Conservation (phyloP, 2,113 vertebrate genomes). For the Alligator mississippiensis region DNA sequence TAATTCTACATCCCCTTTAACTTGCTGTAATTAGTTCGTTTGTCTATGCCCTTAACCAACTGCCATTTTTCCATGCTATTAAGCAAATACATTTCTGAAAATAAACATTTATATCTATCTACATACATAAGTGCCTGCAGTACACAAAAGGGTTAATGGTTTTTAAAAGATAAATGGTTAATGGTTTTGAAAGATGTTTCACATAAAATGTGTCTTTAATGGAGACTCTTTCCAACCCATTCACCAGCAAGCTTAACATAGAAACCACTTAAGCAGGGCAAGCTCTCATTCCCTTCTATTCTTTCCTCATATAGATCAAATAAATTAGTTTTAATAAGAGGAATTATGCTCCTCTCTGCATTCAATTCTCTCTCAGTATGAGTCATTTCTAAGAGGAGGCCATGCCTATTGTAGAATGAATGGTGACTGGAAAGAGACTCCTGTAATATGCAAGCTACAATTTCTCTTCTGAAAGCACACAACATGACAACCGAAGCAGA, state of each 20-base stretch:
- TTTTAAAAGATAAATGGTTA: neutral
- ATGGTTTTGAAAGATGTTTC: neutral
- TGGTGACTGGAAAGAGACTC: neutral
- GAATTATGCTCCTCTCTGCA: conserved; percentile 5
- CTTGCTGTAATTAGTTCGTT: too few relatives aligned
- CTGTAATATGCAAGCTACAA: neutral
- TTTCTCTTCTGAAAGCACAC: conserved; percentile 1
- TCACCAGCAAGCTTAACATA: neutral
- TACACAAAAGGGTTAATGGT: neutral
- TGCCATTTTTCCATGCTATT: neutral
- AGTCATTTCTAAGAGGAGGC: neutral
- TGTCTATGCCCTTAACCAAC: too few relatives aligned
- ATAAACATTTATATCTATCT: neutral
- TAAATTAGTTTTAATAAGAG: conserved; percentile 28
- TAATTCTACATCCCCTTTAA: too few relatives aligned
- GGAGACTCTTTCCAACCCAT: conserved; percentile 18
- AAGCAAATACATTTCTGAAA: neutral
- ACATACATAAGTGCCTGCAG: neutral
- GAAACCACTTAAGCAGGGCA: conserved; percentile 11
- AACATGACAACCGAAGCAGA: neutral
- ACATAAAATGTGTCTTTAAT: neutral
- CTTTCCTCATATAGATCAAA: neutral
- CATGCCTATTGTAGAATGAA: neutral
- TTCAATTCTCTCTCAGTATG: neutral
- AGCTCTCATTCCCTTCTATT: conserved; percentile 8